These are phyloP conservation scores for Zaprionus camerounensis DNA, from an alignment of 1,140 invertebrate species.

Conservation along the genomic window DNA sequence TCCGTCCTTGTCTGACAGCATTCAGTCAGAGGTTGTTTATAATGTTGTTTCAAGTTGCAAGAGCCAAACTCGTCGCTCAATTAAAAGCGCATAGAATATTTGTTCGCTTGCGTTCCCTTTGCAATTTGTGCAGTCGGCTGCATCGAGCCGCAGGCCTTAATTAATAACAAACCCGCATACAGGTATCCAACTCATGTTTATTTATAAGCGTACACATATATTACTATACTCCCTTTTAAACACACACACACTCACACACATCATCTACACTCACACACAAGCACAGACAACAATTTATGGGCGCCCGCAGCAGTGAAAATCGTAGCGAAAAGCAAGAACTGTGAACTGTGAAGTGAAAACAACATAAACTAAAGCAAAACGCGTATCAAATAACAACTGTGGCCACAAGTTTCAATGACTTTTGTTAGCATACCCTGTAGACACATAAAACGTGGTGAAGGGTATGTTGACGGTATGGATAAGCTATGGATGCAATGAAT, in stretches of 20 bases:
- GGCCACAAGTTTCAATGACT: conserved; percentile 21
- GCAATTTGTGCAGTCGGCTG: conserved; percentile 54
- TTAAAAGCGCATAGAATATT: conserved; percentile 67
- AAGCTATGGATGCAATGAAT: fast-evolving
- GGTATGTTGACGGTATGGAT: neutral
- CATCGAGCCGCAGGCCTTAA: conserved; percentile 44
- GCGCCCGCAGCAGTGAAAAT: neutral
- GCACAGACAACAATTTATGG: conserved; percentile 45
- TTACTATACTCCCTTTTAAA: neutral
- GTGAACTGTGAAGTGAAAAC: conserved; percentile 27
- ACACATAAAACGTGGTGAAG: neutral
- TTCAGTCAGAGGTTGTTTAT: neutral
- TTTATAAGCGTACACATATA: conserved; percentile 40
- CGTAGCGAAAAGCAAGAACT: conserved; percentile 8
- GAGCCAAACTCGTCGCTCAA: conserved; percentile 19
- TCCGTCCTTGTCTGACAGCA: neutral
- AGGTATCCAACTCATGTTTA: conserved; percentile 60
- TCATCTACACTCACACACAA: neutral
- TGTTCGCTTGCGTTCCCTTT: conserved; percentile 19
- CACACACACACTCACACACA: neutral
- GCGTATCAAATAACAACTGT: conserved; percentile 58
- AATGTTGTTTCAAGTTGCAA: neutral
- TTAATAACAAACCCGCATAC: conserved; percentile 56
- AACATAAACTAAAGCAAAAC: conserved; percentile 50
- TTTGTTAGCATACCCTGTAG: conserved; percentile 12